phyloP scores from a whole-genome alignment of 1,140 invertebrate species.

The Probaryconus sp. region DNA sequence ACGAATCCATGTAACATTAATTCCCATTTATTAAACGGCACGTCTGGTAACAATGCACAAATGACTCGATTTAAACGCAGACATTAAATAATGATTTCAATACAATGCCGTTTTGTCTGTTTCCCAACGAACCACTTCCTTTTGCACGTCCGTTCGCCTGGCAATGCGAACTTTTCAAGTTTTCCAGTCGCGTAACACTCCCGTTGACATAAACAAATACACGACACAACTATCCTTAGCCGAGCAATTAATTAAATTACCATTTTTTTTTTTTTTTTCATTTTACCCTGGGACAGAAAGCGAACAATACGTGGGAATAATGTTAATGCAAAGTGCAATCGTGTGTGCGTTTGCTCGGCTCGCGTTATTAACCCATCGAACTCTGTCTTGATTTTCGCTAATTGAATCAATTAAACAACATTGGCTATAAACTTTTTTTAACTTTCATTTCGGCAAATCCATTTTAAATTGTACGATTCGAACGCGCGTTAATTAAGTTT shows the following conservation, averaged over 20 bases:
- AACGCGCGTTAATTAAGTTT: too few species aligned
- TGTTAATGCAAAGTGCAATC: slow-evolving; percentile 42
- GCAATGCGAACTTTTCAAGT: slow-evolving; percentile 26
- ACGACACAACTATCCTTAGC: slow-evolving; percentile 41
- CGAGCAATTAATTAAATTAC: slow-evolving; percentile 42
- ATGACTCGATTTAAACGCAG: slow-evolving; percentile 43
- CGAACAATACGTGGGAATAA: slow-evolving; percentile 49
- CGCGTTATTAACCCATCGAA: slow-evolving; percentile 32
- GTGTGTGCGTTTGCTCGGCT: too few species aligned
- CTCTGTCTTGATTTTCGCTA: slow-evolving; percentile 22
- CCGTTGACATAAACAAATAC: slow-evolving; percentile 41
- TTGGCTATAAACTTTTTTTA: background rate
- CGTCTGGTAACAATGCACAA: too few species aligned
- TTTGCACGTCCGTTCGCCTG: slow-evolving; percentile 29
- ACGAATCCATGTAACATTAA: too few species aligned
- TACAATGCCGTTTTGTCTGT: too few species aligned
- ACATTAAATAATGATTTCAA: too few species aligned
- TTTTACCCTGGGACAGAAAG: slow-evolving; percentile 6
- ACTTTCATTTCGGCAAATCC: too few species aligned
- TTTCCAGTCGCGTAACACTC: slow-evolving; percentile 44
- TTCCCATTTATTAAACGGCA: too few species aligned
- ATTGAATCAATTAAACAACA: slow-evolving; percentile 14
- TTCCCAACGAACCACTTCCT: slow-evolving; percentile 28
- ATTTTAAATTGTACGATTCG: too few species aligned
- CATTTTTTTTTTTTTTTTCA: too few species aligned